Conservation (phyloP, 1,140 invertebrate genomes). For the Drosophila murphyi region DNA sequence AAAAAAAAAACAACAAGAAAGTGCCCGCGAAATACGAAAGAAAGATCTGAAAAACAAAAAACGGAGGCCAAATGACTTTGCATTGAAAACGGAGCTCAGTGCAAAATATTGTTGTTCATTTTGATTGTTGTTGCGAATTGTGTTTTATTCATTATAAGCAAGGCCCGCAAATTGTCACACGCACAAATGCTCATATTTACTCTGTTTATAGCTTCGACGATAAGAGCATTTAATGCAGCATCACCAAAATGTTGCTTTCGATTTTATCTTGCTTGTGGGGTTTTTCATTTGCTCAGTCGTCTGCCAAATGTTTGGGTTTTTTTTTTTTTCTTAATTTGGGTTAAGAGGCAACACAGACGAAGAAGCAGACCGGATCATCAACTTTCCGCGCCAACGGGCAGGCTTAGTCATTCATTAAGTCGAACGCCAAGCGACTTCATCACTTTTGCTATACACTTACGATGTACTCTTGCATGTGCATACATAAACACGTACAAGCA, state of each 20-base stretch:
- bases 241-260: neutral
- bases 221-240: neutral
- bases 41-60: constrained; percentile 27
- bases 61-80: constrained; percentile 31
- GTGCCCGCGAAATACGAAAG: constrained; percentile 46
- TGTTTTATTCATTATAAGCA: constrained; percentile 56
- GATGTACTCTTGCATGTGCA: constrained; percentile 1
- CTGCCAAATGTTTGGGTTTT: constrained; percentile 12
- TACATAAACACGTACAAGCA: neutral
- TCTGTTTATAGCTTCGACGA: neutral
- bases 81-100: constrained; percentile 34
- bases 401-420: constrained; percentile 47
- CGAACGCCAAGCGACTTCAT: neutral
- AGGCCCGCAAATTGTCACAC: constrained; percentile 22
- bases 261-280: constrained; percentile 27
- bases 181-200: neutral
- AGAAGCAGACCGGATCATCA: constrained; percentile 23
- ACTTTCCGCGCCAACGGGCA: constrained; percentile 30
- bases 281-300: constrained; percentile 20
- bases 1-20: constrained; percentile 29
- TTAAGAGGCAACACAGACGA: constrained; percentile 50
- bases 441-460: neutral
- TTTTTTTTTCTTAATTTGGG: constrained; percentile 44
- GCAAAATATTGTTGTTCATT: constrained; percentile 39
- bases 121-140: constrained; percentile 56